Conservation (phyloP, 2,797 vertebrate genomes). For the Aldrovandia affinis region DNA sequence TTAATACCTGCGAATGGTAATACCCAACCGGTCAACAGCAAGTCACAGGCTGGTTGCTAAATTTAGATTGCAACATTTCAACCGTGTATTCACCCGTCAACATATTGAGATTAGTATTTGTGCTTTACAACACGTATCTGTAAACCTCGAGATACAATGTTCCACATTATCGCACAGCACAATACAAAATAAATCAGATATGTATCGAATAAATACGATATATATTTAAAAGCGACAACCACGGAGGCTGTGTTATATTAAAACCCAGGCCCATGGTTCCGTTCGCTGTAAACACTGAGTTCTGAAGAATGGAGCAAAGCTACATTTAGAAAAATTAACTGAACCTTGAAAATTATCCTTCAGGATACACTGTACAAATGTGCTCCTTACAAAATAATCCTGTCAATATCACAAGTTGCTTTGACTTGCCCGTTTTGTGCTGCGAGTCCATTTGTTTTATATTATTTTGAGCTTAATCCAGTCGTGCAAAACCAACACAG, state of each 20-base stretch:
- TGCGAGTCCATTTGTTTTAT: constrained; percentile 64
- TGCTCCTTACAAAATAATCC: neutral
- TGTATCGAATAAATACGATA: constrained; percentile 3
- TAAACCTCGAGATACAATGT: neutral
- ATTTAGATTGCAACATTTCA: constrained; percentile 61
- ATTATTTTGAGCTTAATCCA: constrained; percentile 61
- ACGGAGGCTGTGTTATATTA: neutral
- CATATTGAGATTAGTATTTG: constrained; percentile 36
- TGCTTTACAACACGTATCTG: neutral
- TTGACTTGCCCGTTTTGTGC: constrained; percentile 69
- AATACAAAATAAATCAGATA: neutral
- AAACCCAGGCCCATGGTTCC: constrained; percentile 55
- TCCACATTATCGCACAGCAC: neutral
- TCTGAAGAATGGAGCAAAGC: constrained; percentile 57
- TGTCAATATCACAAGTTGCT: constrained; percentile 15
- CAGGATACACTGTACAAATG: neutral
- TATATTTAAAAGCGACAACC: neutral
- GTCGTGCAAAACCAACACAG: constrained; percentile 49
- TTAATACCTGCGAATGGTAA: neutral
- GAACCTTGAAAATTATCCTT: neutral
- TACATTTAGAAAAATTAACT: constrained; percentile 41
- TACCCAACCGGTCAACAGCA: neutral
- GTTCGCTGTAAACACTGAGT: constrained; percentile 51
- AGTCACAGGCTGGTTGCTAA: constrained; percentile 55
- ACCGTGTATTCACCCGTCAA: constrained; percentile 41